Evolutionary conservation across 1,140 invertebrate genomes (phyloP).

Genomic region (Drosophila nebulosa): DNA sequence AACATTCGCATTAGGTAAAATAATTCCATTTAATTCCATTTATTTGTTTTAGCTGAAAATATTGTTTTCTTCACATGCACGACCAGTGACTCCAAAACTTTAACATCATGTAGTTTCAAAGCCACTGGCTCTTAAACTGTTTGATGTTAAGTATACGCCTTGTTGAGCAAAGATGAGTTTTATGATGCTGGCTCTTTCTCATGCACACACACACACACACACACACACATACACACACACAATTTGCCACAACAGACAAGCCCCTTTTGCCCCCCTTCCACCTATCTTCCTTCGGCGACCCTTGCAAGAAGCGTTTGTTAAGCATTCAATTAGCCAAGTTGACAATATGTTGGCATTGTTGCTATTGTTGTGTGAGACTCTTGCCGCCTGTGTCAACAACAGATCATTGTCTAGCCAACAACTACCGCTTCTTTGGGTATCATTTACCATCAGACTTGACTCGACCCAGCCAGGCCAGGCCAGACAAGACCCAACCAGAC

Average conservation of each 20-base stretch:
- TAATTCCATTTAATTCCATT: neutral
- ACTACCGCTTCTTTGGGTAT: conserved; percentile 16
- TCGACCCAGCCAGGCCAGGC: neutral
- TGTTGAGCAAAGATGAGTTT: neutral
- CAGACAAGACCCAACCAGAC: neutral
- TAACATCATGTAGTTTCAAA: neutral
- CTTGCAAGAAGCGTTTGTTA: conserved; percentile 19
- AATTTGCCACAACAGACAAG: neutral
- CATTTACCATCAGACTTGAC: conserved; percentile 28
- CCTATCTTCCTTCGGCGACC: neutral
- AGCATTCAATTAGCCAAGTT: conserved; percentile 52
- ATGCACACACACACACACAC: neutral
- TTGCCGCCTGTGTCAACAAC: conserved; percentile 70
- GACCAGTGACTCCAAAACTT: neutral
- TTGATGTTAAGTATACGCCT: neutral
- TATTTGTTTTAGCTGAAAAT: too few relatives aligned
- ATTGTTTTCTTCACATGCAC: too few relatives aligned
- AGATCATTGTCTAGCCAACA: conserved; percentile 36
- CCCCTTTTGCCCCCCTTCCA: neutral
- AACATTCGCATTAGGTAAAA: neutral
- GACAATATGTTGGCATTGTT: conserved; percentile 51
- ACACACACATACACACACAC: neutral
- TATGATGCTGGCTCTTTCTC: neutral
- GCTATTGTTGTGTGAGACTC: conserved; percentile 60
- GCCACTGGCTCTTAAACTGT: neutral